Evolutionary conservation across 2,113 vertebrate species (phyloP), one percentile per base, ranked within the genome.

Genomic region (Amphiprion ocellaris): DNA sequence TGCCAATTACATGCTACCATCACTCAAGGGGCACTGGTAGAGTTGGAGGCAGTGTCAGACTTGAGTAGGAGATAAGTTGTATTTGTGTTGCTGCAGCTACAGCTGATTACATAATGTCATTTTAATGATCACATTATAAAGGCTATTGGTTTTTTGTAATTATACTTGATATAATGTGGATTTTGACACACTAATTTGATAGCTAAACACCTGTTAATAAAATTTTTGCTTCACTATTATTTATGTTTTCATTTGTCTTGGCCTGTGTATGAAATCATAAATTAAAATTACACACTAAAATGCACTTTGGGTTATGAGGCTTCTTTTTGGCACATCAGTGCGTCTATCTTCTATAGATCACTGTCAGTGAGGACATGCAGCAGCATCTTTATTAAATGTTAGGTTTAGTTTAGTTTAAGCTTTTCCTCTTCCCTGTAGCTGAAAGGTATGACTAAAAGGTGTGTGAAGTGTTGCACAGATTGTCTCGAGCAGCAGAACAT

Each of bases 91-190:
- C 41, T 12, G 41, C 41, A 44, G 33, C 9, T 37, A 37, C 33
- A 37, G 33, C 33, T 37, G 12, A 75, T 33, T 55, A 68, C 63
- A 72, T 81, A 55, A 4, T 62, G 37, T 81, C 3, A 52, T 44
- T 30, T 77, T 69, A 69, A 82, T 74, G 69, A 80, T 65, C 47
- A 56, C n/a, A 30, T 61, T 66, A 33, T 70, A 55, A 55, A 53
- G 41, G 17, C 17, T 44, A 15, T 44, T 52, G 39, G 66, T 37
- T 53, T 33, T 60, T 44, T 33, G 2, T 54, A 21, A 58, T 74
- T 67, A 64, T 15, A 47, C 26, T 12, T n/a, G 24, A 16, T 44
- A 11, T 41, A 74, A 69, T n/a, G 6, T 53, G 15, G 63, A 79
- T 55, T 58, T 66, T 56, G 60, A 66, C 16, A 26, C 10, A 37